A percentile compares a stretch with the other conserved stretches of the same genome.
phyloP scores from a whole-genome alignment of 2,113 vertebrate genomes.

The Myiopsitta monachus region DNA sequence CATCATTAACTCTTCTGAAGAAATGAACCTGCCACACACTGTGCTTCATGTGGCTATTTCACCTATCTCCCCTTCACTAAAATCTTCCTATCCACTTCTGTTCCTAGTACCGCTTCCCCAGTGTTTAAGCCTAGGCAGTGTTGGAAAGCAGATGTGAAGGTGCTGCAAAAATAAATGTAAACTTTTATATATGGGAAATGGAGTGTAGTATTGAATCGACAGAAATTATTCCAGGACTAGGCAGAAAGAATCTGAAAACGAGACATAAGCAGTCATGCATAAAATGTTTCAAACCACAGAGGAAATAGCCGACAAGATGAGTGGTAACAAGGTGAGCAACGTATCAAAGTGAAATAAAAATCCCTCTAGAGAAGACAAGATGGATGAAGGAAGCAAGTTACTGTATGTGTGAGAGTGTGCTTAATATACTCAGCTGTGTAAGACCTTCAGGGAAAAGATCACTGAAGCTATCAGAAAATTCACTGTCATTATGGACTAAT shows the following conservation, averaged over 20 bases:
- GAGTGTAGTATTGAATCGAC: not conserved
- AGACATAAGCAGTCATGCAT: constrained; percentile 56
- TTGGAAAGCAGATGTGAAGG: not conserved
- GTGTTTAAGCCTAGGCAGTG: not conserved
- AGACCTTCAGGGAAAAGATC: constrained; percentile 38
- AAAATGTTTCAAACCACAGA: constrained; percentile 66
- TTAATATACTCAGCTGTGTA: constrained; percentile 49
- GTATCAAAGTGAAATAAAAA: constrained; percentile 37
- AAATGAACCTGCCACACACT: not conserved
- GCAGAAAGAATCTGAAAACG: constrained; percentile 59
- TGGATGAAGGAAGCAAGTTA: constrained; percentile 20
- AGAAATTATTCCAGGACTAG: constrained; percentile 26
- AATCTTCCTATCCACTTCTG: not conserved
- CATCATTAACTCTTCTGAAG: not conserved
- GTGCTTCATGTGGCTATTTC: not conserved
- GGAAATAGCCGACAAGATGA: constrained; percentile 45
- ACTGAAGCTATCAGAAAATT: constrained; percentile 39
- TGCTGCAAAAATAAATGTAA: not conserved
- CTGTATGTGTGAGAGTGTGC: constrained; percentile 13
- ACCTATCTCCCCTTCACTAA: not conserved
- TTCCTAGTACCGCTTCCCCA: not conserved
- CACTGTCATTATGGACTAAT: constrained; percentile 31
- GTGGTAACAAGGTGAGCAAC: constrained; percentile 64
- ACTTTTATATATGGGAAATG: constrained; percentile 28
- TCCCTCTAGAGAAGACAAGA: constrained; percentile 45